Conservation (phyloP, 2,888 invertebrate genomes). For the Mythimna lalbum region DNA sequence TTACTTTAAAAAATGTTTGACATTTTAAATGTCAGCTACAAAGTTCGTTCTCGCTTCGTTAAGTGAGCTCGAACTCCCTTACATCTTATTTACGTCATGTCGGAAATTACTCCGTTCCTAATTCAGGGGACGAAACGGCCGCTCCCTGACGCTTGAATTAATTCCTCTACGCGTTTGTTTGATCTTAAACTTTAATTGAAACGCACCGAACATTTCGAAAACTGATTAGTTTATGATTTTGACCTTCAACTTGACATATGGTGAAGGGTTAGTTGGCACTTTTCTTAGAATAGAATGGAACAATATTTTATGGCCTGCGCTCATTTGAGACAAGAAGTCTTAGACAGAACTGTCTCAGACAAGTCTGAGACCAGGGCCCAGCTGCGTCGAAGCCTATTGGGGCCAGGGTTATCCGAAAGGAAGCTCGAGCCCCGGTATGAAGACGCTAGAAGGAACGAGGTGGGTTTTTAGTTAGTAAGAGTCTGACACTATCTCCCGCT, state of each 20-base stretch:
- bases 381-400: too few relatives aligned
- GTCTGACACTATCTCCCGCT: too few relatives aligned
- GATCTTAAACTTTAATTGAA: conserved; percentile 65
- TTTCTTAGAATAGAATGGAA: too few relatives aligned
- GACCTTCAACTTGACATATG: conserved; percentile 1
- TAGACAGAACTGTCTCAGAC: too few relatives aligned
- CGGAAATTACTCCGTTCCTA: conserved; percentile 61
- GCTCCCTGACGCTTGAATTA: conserved; percentile 59
- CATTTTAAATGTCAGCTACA: conserved; percentile 47
- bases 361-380: too few relatives aligned
- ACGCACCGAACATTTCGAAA: conserved; percentile 25
- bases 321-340: too few relatives aligned
- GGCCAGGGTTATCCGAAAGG: too few relatives aligned
- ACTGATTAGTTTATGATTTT: conserved; percentile 8
- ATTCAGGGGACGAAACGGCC: conserved; percentile 57
- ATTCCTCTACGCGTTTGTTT: conserved; percentile 61
- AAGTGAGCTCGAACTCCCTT: conserved; percentile 42
- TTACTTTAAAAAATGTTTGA: conserved; percentile 38
- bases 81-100: conserved; percentile 53
- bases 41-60: conserved; percentile 52
- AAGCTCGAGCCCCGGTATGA: too few relatives aligned
- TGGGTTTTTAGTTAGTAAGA: too few relatives aligned
- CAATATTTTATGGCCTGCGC: too few relatives aligned
- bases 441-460: too few relatives aligned
- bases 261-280: background rate